Evolutionary conservation across 2,888 invertebrate genomes (phyloP), one percentile per base, ranked within the genome.

Genomic region (Tenthredo distinguenda): DNA sequence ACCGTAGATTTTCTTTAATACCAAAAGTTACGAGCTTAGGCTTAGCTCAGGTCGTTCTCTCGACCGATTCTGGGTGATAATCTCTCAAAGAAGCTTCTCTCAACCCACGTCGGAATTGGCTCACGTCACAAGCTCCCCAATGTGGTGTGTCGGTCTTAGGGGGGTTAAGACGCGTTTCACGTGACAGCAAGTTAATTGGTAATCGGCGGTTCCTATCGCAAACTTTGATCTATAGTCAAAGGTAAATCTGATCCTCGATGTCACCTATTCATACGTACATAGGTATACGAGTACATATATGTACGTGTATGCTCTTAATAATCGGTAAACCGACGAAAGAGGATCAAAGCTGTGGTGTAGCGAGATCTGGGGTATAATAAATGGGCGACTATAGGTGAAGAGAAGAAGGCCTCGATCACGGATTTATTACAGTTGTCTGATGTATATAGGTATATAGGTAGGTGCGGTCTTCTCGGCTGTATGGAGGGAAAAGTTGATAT

Each of bases 341-440:
- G 21, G 43, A 43, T 43, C 31, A 40, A 74, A 40, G 74, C 26
- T 43, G 43, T 47, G n/a, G 5, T 26, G 74, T 21, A 74, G 21
- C 3, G 0, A 26, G 40, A 47, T 47, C n/a, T 18, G 77, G 77
- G 50, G 12, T 31, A n/a, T 50, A 18, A 50, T 47, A 34, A 77
- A 77, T 50, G 34, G 18, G 18, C 31, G 34, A 77, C 31, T 21
- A 47, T 15, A 50, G 55, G 18, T 47, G 31, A 50, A 43, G 21
- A 31, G 43, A 1, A 26, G 77, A 55, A 12, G 26, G 34, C 12
- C 62, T 62, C 21, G 81, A 62, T 81, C 62, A 40, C 81, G 40
- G 81, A 81, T 81, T 81, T 81, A 81, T 81, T 40, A 81, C 12
- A 55, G 77, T 43, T 76, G 43, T 76, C 76, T 43, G 3, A 50